phyloP scores from a whole-genome alignment of 2,113 vertebrate genomes.

The Chaetorhynchus papuensis region DNA sequence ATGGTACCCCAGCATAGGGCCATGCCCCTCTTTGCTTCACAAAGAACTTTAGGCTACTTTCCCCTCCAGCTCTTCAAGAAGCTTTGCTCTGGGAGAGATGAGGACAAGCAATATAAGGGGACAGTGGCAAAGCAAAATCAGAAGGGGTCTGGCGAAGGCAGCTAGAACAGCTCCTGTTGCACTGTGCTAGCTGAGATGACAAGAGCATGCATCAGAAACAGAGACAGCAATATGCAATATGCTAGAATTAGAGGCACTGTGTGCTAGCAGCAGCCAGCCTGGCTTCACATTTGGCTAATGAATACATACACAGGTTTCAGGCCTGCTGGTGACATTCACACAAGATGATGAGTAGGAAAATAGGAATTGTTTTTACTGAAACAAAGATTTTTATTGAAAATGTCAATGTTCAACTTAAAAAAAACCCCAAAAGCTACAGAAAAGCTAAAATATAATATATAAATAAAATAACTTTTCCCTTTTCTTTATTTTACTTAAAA shows the following conservation, averaged over 20 bases:
- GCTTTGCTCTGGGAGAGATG: background rate
- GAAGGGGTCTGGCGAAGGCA: background rate
- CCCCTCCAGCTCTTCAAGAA: background rate
- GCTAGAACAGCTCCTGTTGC: background rate
- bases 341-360: background rate
- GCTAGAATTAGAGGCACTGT: background rate
- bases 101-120: background rate
- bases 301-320: background rate
- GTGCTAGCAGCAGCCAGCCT: background rate
- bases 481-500: background rate
- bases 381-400: background rate
- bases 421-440: background rate
- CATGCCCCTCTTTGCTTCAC: background rate
- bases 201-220: background rate
- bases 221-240: background rate
- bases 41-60: background rate
- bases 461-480: background rate
- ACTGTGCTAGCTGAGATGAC: background rate
- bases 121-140: background rate
- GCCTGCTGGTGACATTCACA: slow-evolving; percentile 23
- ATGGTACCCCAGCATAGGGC: background rate
- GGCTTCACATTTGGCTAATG: background rate
- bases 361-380: background rate
- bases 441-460: background rate
- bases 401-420: background rate